Percentiles rank a stretch among this genome's conserved stretches.
These are phyloP conservation scores for Drosophila infuscata DNA, from an alignment of 2,888 invertebrate species.

Conservation along the genomic window DNA sequence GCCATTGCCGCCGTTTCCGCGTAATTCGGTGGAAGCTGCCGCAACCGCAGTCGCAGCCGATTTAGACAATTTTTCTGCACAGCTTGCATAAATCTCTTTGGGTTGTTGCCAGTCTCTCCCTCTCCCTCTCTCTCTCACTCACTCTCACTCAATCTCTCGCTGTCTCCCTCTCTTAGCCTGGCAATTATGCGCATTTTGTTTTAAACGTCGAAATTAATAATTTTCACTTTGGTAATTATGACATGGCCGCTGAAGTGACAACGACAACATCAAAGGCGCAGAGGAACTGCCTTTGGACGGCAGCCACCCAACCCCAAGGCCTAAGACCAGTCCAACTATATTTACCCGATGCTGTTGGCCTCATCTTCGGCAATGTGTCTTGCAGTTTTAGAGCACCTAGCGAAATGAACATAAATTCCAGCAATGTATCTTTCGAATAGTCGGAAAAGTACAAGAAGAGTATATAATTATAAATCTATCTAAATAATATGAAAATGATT, in stretches of 20 bases:
- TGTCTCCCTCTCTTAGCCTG: constrained; percentile 24
- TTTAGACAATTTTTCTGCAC: constrained; percentile 80
- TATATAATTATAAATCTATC: not conserved
- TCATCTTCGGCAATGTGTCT: constrained; percentile 12
- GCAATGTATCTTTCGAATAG: constrained; percentile 5
- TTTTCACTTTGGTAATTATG: constrained; percentile 82
- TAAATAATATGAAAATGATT: not conserved
- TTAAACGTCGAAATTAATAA: constrained; percentile 82
- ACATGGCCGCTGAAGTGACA: constrained; percentile 80
- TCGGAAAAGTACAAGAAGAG: too few relatives aligned
- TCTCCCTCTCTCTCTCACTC: not conserved
- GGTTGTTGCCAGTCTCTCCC: constrained; percentile 2
- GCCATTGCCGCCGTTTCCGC: constrained; percentile 69
- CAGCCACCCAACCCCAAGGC: not conserved
- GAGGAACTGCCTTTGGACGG: constrained; percentile 32
- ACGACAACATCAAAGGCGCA: constrained; percentile 79
- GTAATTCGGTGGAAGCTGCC: constrained; percentile 76
- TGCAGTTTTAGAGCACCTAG: constrained; percentile 31
- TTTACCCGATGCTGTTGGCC: not conserved
- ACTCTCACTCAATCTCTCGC: too few relatives aligned
- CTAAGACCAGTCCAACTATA: constrained; percentile 9
- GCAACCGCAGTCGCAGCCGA: constrained; percentile 48
- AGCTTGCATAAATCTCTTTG: constrained; percentile 74
- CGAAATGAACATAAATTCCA: constrained; percentile 56
- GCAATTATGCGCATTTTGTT: constrained; percentile 81